These are phyloP conservation scores for Lamproptera curius DNA, from an alignment of 2,888 invertebrate species.

Conservation along the genomic window DNA sequence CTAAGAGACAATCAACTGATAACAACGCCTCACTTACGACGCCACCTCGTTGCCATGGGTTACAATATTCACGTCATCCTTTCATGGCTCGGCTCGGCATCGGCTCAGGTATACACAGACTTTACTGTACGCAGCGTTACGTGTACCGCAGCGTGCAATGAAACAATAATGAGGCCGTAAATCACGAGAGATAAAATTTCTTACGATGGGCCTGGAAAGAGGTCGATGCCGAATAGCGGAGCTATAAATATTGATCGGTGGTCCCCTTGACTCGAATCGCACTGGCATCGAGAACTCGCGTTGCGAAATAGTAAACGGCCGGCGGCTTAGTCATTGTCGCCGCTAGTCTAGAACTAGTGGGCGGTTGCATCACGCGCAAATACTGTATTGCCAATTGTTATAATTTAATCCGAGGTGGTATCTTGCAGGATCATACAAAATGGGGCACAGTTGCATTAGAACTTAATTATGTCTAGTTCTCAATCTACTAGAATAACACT, in stretches of 20 bases:
- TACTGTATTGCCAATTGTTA: slow-evolving; percentile 4
- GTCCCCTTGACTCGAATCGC: slow-evolving; percentile 62
- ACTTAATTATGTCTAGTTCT: no score
- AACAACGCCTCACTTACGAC: no score
- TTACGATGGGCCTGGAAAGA: slow-evolving; percentile 45
- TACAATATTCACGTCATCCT: no score
- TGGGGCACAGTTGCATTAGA: no score
- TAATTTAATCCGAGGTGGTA: neutral
- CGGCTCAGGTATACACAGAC: no score
- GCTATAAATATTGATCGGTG: slow-evolving; percentile 53
- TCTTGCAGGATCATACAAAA: no score
- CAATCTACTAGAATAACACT: no score
- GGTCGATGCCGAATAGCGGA: slow-evolving; percentile 46
- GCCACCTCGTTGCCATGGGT: no score
- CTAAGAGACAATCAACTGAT: no score
- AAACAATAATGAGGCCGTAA: slow-evolving; percentile 28
- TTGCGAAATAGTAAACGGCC: slow-evolving; percentile 58
- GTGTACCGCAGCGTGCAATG: slow-evolving; percentile 19
- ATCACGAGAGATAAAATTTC: slow-evolving; percentile 35
- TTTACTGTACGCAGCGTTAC: no score
- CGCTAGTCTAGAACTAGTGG: slow-evolving; percentile 39
- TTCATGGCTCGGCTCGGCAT: no score
- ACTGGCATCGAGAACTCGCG: slow-evolving; percentile 49
- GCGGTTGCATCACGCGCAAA: slow-evolving; percentile 26
- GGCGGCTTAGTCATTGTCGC: slow-evolving; percentile 65